Conservation (phyloP, 2,113 vertebrate species). For the Bolborhynchus lineola region DNA sequence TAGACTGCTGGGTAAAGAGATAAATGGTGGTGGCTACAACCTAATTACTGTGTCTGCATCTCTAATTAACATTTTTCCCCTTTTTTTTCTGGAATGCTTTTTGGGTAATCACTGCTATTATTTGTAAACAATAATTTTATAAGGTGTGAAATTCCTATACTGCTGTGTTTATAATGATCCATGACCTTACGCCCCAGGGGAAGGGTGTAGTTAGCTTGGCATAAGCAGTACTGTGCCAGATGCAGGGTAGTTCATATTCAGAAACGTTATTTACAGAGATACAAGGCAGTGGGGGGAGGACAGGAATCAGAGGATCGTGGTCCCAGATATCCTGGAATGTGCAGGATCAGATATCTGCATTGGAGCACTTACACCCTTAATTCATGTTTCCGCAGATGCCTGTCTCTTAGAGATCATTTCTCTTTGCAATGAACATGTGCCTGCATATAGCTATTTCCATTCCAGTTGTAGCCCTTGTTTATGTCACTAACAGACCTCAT, state of each 20-base stretch:
- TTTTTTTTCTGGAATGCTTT: not conserved
- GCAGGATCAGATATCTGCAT: not conserved
- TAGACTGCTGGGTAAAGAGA: not conserved
- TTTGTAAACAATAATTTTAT: slow-evolving; percentile 43
- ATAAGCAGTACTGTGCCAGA: not conserved
- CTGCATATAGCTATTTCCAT: not conserved
- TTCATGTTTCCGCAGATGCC: not conserved
- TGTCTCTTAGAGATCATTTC: not conserved
- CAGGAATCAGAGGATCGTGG: not conserved
- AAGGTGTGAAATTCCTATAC: slow-evolving; percentile 47
- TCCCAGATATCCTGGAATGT: not conserved
- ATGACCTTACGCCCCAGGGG: not conserved
- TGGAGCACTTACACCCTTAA: not conserved
- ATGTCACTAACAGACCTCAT: not conserved
- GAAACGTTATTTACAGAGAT: slow-evolving; percentile 16
- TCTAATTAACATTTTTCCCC: not conserved
- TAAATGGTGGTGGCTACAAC: slow-evolving; percentile 3
- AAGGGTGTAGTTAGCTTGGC: slow-evolving; percentile 50
- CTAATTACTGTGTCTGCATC: slow-evolving; percentile 20
- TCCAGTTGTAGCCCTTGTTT: not conserved
- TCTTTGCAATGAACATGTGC: not conserved
- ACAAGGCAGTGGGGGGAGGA: not conserved
- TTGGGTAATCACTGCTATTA: not conserved
- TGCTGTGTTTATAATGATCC: slow-evolving; percentile 37
- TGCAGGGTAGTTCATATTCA: not conserved